Evolutionary conservation across 2,797 vertebrate genomes (phyloP), one percentile per base, ranked within the genome.

Genomic region (Paramormyrops hopkinsi): DNA sequence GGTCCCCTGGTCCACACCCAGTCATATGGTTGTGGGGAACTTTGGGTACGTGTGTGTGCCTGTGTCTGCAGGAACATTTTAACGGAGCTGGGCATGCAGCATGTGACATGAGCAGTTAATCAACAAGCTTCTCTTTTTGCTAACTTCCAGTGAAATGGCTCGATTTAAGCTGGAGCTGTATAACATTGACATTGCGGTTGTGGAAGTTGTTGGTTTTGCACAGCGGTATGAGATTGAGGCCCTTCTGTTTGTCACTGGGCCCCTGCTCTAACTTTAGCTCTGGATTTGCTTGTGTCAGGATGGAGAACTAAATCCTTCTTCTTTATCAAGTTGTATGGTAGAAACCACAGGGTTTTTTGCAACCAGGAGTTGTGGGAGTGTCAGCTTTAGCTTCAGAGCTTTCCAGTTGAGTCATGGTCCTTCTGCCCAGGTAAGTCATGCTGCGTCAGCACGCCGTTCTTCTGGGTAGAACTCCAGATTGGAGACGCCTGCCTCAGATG

Each of bases 321-420:
- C 22, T 53, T 53, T 53, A 50, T 37, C 14, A 48, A 96, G 95
- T 2, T 96, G 96, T 89, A 90, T 96, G 93, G 29, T 93, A 88
- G 95, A 96, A 3, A 90, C 90, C 11, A 94, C 95, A 1, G 88
- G 22, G 89, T 95, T 95, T 87, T 50, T 94, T 65, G 92, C 93
- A 6, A 90, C 90, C 44, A 90, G 88, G 88, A 95, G 93, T 17
- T 76, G 94, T 82, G 69, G 87, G 3, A 91, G 91, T n/a, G 14
- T 96, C 83, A 93, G 92, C 46, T 95, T 96, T 88, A 94, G 94
- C 1, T 33, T 96, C 2, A 90, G 90, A 54, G 94, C 95, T 33
- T 96, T 96, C 83, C 96, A 96, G 93, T 96, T 96, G 53, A 93
- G 86, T 1, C 86, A 90, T 76, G 90, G 95, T 44, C 94, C 95